Base-by-base conservation (phyloP, 2,888 invertebrate genomes). In the Luperina testacea region DNA sequence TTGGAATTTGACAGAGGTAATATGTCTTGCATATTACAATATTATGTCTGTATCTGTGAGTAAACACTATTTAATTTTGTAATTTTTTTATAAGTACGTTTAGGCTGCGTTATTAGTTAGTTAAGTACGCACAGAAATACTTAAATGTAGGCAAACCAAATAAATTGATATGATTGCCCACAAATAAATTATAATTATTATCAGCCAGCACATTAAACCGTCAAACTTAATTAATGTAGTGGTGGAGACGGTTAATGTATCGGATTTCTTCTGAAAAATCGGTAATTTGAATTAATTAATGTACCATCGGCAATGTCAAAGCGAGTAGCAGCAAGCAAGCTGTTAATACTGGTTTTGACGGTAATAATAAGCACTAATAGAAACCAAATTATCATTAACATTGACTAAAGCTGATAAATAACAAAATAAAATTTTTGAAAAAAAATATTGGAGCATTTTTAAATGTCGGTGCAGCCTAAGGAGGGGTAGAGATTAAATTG, bases 221-320 rank as follows among this genome's bases (percentile, higher is more conserved):
- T 45, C 24, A 42, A 20, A 24, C 17, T 6, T 38, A 71, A 71
- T 73, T 4, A 45, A 51, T 53, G 42, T 9, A 42, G 64, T 72
- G 32, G 38, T 81, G 13, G 15, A 59, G 75, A 57, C 13, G 5
- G 32, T 7, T 63, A 70, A 79, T 59, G 42, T 20, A 72, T 61
- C 8, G 59, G 38, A 72, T 65, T 70, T 24, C 9, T 68, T 51
- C 17, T 38, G 67, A 32, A 57, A 53, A 75, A 67, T 64, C 7
- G 20, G 27, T 51, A 82, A 74, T 82, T 59, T 45, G 15, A 77
- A 77, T 57, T 68, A 74, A 82, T 67, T 45, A 64, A 69, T 42
- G 57, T 24, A 27, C 53, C 20, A 8, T 11, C 42, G 27, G n/a
- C 38, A 45, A 45, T 45, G 9, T 42, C 42, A 42, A 42, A 42